Evolutionary conservation across 2,888 invertebrate genomes (phyloP).

Genomic region (Erebia palarica): DNA sequence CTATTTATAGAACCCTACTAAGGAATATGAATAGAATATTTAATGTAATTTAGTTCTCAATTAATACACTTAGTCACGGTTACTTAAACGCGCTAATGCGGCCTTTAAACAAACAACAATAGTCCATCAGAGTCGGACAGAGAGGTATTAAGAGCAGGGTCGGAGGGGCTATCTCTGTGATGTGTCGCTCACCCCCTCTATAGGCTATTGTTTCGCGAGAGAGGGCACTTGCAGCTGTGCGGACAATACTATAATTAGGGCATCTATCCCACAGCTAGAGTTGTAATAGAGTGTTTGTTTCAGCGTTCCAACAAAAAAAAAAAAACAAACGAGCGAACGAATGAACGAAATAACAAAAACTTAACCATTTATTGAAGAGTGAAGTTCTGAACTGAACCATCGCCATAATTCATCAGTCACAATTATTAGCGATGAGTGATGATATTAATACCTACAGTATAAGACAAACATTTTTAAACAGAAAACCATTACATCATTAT

Average conservation of each 20-base stretch:
- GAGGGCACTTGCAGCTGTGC: constrained; percentile 3
- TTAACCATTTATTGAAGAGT: too few relatives aligned
- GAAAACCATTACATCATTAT: too few relatives aligned
- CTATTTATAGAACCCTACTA: not conserved
- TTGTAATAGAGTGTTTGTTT: not conserved
- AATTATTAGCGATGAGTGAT: too few relatives aligned
- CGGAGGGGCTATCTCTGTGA: not conserved
- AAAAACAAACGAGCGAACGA: too few relatives aligned
- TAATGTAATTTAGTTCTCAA: not conserved
- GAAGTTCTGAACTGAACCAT: too few relatives aligned
- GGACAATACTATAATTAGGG: constrained; percentile 18
- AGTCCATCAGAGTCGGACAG: not conserved
- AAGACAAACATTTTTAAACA: too few relatives aligned
- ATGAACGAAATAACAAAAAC: too few relatives aligned
- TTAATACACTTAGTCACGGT: constrained; percentile 7
- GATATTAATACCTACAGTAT: too few relatives aligned
- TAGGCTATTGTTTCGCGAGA: not conserved
- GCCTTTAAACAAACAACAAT: not conserved
- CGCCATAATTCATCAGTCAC: too few relatives aligned
- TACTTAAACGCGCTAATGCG: not conserved
- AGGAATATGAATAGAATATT: not conserved
- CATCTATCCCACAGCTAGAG: not conserved
- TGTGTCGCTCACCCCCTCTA: not conserved
- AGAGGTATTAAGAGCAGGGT: not conserved
- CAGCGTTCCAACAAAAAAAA: too few relatives aligned